A percentile compares a stretch with the other conserved stretches of the same genome.
Evolutionary conservation across 2,113 vertebrate genomes (phyloP).

Genomic region (Perca fluviatilis): DNA sequence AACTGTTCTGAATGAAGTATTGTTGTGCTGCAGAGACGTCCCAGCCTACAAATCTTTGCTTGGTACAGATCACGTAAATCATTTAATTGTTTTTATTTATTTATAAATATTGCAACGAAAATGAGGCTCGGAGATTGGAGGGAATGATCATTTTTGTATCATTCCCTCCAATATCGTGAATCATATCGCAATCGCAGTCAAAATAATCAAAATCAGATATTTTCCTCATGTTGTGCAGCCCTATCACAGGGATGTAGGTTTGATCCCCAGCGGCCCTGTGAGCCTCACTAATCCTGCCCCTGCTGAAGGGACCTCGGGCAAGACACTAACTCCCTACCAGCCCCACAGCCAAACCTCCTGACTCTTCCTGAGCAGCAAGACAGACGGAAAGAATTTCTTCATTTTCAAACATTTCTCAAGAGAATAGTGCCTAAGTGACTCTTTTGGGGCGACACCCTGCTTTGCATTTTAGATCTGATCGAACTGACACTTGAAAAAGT

Average conservation of each 20-base stretch:
- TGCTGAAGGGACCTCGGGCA: background rate
- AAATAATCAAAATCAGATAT: no score
- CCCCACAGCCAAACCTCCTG: background rate
- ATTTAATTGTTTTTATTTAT: no score
- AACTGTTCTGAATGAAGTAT: no score
- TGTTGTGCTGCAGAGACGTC: no score
- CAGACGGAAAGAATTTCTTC: background rate
- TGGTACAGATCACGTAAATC: no score
- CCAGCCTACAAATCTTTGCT: no score
- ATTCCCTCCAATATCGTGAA: no score
- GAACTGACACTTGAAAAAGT: background rate
- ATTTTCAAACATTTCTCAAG: background rate
- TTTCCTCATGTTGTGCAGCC: no score
- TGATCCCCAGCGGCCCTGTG: background rate
- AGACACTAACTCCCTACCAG: background rate
- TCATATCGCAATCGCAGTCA: no score
- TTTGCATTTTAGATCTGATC: background rate
- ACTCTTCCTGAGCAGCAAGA: background rate
- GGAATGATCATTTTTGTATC: no score
- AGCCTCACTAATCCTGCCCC: background rate
- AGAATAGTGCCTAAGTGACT: background rate
- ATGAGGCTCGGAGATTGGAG: no score
- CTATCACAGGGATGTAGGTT: background rate
- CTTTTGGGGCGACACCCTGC: background rate
- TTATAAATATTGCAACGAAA: no score